Percentiles rank a stretch among this genome's conserved stretches.
Evolutionary conservation across 2,113 vertebrate genomes (phyloP).

Genomic region (Ploceus nigricollis): DNA sequence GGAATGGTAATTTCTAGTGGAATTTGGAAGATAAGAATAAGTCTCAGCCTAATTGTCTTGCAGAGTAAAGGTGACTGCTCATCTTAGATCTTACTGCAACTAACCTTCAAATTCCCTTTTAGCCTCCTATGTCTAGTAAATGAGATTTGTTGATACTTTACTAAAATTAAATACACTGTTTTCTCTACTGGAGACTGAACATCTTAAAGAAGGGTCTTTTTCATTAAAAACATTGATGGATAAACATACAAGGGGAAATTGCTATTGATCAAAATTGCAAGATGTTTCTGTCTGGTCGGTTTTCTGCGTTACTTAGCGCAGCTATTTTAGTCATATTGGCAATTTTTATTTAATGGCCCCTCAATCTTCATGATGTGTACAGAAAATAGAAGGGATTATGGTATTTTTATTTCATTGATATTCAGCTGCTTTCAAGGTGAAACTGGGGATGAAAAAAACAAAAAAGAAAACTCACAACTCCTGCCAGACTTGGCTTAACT

Average conservation of each 20-base stretch:
- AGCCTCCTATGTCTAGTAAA: not conserved
- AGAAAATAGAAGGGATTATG: slow-evolving; percentile 9
- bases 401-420: slow-evolving; percentile 65
- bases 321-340: slow-evolving; percentile 30
- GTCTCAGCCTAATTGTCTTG: not conserved
- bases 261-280: slow-evolving; percentile 20
- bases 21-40: not conserved
- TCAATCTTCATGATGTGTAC: not conserved
- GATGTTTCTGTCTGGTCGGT: not conserved
- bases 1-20: not conserved
- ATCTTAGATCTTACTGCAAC: not conserved
- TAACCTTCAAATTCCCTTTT: not conserved
- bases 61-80: rapidly evolving
- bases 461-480: not conserved
- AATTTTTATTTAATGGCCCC: slow-evolving; percentile 25
- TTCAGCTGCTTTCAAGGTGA: slow-evolving; percentile 60
- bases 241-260: not conserved
- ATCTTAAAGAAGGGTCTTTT: not conserved
- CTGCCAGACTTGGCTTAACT: slow-evolving; percentile 25
- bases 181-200: not conserved
- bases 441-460: not conserved
- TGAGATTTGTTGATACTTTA: not conserved
- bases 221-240: not conserved
- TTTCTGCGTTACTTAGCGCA: not conserved
- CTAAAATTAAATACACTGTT: not conserved